Conservation (phyloP, 1,140 invertebrate genomes). For the Tetragonula clypearis region DNA sequence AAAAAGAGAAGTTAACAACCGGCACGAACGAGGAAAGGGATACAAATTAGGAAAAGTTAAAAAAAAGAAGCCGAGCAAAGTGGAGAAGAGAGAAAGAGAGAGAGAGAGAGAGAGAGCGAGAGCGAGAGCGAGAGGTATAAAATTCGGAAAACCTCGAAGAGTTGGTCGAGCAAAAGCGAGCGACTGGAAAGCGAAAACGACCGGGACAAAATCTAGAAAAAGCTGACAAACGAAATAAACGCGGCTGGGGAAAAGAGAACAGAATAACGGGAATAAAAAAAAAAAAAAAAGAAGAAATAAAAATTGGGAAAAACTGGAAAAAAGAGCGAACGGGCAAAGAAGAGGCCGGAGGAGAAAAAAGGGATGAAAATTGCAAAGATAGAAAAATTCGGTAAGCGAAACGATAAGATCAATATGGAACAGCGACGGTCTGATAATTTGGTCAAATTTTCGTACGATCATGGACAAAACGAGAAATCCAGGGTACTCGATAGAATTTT, state of each 20-base stretch:
- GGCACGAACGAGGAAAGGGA: neutral
- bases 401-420: neutral
- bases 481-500: slow-evolving; percentile 26
- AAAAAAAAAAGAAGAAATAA: fast-evolving
- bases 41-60: neutral
- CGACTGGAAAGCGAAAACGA: neutral
- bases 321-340: neutral
- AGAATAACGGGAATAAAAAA: neutral
- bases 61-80: neutral
- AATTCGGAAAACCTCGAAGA: neutral
- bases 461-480: neutral
- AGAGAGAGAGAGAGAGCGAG: neutral
- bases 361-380: neutral
- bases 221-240: neutral
- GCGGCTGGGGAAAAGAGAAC: neutral
- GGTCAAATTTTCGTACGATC: neutral
- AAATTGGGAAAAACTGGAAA: neutral
- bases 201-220: neutral
- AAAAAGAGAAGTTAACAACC: neutral
- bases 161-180: neutral
- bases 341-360: neutral
- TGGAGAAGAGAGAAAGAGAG: neutral
- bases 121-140: neutral
- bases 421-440: slow-evolving; percentile 6
- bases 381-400: neutral